phyloP scores from a whole-genome alignment of 2,888 invertebrate genomes.

The Drosophila niveifrons region DNA sequence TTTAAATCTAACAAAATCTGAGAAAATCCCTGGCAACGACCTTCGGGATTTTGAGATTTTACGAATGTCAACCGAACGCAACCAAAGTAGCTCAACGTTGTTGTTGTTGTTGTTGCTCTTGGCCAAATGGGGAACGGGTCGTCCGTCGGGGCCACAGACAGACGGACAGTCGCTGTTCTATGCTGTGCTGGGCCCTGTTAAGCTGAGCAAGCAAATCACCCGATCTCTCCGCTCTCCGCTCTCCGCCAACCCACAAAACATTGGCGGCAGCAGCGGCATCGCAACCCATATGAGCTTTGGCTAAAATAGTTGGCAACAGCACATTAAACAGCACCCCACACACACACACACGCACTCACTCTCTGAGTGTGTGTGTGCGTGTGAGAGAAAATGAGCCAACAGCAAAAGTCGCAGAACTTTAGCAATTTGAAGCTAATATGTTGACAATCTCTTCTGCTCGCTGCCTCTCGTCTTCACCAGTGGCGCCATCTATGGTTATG shows the following conservation, averaged over 20 bases:
- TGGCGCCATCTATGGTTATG: slow-evolving; percentile 75
- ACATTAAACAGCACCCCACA: slow-evolving; percentile 72
- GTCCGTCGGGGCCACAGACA: neutral
- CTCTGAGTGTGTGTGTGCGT: slow-evolving; percentile 32
- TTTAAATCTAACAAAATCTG: slow-evolving; percentile 86
- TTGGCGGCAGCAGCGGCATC: slow-evolving; percentile 45
- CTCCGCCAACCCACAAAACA: slow-evolving; percentile 8
- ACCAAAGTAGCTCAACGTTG: slow-evolving; percentile 63
- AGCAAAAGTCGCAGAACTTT: slow-evolving; percentile 81
- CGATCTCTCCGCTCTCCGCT: slow-evolving; percentile 34
- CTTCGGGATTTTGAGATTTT: slow-evolving; percentile 86
- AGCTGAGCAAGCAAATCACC: slow-evolving; percentile 78
- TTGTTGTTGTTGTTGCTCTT: slow-evolving; percentile 1
- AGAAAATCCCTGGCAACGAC: slow-evolving; percentile 86
- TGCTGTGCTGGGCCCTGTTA: slow-evolving; percentile 54
- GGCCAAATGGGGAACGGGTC: slow-evolving; percentile 19
- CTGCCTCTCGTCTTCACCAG: slow-evolving; percentile 37
- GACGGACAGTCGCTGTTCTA: slow-evolving; percentile 11
- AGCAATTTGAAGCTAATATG: slow-evolving; percentile 81
- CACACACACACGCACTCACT: slow-evolving; percentile 28
- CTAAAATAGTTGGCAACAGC: slow-evolving; percentile 83
- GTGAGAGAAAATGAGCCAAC: slow-evolving; percentile 72
- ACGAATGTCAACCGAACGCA: slow-evolving; percentile 85
- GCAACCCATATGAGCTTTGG: slow-evolving; percentile 80
- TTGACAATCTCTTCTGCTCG: slow-evolving; percentile 73